These are phyloP conservation scores for Hypotaenidia philippensis DNA, from an alignment of 2,797 vertebrate genomes.

Conservation along the genomic window DNA sequence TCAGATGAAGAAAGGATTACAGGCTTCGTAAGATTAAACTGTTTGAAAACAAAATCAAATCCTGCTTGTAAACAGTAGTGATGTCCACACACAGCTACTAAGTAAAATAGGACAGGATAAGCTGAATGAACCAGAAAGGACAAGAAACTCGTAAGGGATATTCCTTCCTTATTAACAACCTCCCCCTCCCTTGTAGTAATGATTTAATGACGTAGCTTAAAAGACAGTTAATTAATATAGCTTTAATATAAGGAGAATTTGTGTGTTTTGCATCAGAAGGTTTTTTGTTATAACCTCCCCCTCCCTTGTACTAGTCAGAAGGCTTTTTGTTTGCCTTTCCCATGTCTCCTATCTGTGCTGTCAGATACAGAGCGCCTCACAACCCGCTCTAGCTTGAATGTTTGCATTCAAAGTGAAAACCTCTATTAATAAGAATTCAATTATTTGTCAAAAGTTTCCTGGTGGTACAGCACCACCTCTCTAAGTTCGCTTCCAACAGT, in stretches of 20 bases:
- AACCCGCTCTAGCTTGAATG: constrained; percentile 2
- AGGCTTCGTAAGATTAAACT: neutral
- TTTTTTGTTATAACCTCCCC: neutral
- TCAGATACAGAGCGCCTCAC: neutral
- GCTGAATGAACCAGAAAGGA: neutral
- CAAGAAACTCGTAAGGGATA: neutral
- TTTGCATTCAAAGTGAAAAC: constrained; percentile 5
- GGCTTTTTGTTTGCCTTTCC: constrained; percentile 42
- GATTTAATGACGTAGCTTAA: no score
- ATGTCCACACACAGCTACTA: neutral
- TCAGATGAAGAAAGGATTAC: neutral
- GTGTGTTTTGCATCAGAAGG: no score
- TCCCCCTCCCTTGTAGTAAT: neutral
- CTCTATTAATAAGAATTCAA: constrained; percentile 9
- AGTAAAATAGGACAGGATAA: neutral
- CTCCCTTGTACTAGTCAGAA: neutral
- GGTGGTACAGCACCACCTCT: neutral
- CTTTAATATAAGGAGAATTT: no score
- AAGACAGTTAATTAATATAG: no score
- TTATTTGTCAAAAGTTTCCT: constrained; percentile 2
- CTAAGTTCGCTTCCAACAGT: neutral
- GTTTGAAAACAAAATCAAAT: neutral
- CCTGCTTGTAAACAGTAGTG: neutral
- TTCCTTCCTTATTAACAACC: neutral
- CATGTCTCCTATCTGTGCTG: constrained; percentile 2